Conservation (phyloP, 1,140 invertebrate genomes). For the Euschistus heros region DNA sequence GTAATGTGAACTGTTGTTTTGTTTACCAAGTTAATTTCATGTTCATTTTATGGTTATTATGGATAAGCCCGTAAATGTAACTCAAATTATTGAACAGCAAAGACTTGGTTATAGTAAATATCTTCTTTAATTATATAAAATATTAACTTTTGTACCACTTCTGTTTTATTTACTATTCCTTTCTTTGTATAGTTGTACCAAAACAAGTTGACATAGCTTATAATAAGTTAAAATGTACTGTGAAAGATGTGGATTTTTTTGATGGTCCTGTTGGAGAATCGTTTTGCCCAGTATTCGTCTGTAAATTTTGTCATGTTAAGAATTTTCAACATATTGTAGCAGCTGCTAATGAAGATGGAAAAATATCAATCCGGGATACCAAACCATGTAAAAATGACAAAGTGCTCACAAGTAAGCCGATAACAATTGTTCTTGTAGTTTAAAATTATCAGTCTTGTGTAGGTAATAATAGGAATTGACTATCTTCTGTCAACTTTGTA, state of each 20-base stretch:
- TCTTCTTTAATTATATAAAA: neutral
- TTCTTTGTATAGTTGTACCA: slow-evolving; percentile 1
- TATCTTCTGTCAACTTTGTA: neutral
- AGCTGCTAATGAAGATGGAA: slow-evolving; percentile 75
- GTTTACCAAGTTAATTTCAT: too few species aligned
- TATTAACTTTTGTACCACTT: neutral
- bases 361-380: slow-evolving; percentile 51
- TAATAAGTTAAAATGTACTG: slow-evolving; percentile 5
- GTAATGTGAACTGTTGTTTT: too few species aligned
- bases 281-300: slow-evolving; percentile 36
- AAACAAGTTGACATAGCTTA: slow-evolving; percentile 12
- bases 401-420: slow-evolving; percentile 3
- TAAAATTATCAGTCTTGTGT: too few species aligned
- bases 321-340: slow-evolving; percentile 58
- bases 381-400: neutral
- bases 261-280: neutral
- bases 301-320: slow-evolving; percentile 37
- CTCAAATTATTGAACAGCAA: neutral
- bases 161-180: neutral
- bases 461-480: too few species aligned
- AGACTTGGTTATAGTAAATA: slow-evolving; percentile 3
- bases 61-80: neutral
- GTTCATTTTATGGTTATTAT: neutral
- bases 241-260: neutral
- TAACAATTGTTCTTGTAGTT: neutral